phyloP scores from a whole-genome alignment of 2,888 invertebrate genomes.

The Lepeophtheirus nordmannii region DNA sequence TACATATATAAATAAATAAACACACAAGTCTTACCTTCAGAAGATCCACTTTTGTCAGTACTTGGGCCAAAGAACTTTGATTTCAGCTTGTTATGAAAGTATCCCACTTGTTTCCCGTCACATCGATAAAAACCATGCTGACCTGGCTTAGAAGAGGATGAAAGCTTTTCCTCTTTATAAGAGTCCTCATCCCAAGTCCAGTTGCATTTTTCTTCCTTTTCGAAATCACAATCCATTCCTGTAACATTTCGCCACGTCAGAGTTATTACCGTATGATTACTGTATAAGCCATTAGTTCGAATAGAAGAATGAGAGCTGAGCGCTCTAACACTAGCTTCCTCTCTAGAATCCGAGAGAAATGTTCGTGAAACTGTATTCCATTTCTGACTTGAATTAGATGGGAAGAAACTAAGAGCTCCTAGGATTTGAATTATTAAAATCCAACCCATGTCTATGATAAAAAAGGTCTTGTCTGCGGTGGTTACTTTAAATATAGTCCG shows the following conservation, averaged over 20 bases:
- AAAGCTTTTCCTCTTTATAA: neutral
- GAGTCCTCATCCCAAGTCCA: slow-evolving; percentile 16
- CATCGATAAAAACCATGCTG: slow-evolving; percentile 11
- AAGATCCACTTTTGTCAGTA: neutral
- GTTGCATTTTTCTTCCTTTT: slow-evolving; percentile 5
- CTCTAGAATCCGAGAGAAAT: neutral
- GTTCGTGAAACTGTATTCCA: neutral
- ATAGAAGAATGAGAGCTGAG: neutral
- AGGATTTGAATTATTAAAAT: neutral
- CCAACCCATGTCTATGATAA: too few relatives aligned
- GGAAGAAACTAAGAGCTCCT: neutral
- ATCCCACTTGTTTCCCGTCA: neutral
- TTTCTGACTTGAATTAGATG: neutral
- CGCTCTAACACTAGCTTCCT: neutral
- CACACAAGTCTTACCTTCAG: slow-evolving; percentile 2
- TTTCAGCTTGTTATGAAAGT: neutral
- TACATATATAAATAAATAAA: too few relatives aligned
- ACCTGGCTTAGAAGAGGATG: neutral
- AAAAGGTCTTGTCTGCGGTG: too few relatives aligned
- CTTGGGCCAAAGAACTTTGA: slow-evolving; percentile 9
- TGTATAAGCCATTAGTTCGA: neutral
- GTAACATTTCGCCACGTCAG: slow-evolving; percentile 11
- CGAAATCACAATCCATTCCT: slow-evolving; percentile 17
- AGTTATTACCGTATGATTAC: neutral
- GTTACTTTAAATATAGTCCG: too few relatives aligned